These are phyloP conservation scores for Hartigia nigra DNA, from an alignment of 2,888 invertebrate species.

Conservation along the genomic window DNA sequence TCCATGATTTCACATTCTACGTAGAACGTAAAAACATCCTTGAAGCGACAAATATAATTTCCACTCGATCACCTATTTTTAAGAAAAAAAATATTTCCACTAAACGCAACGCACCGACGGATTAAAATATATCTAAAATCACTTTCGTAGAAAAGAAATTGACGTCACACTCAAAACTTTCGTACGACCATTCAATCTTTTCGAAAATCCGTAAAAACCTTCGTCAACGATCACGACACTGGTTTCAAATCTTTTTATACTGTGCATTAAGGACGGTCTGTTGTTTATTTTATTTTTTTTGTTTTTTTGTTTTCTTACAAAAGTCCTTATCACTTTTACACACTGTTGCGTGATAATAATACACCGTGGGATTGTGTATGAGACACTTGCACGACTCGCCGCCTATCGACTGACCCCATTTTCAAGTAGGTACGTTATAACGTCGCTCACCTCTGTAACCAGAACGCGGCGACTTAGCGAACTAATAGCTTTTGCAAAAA, in stretches of 20 bases:
- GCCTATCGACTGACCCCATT: constrained; percentile 52
- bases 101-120: too few relatives aligned
- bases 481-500: not conserved
- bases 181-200: not conserved
- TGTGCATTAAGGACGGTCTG: not conserved
- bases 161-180: not conserved
- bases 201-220: not conserved
- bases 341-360: not conserved
- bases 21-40: not conserved
- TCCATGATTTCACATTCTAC: not conserved
- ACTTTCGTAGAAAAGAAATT: not conserved
- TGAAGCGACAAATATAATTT: not conserved
- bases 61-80: not conserved
- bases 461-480: not conserved
- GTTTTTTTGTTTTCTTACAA: not conserved
- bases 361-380: not conserved
- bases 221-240: not conserved
- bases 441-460: not conserved
- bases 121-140: not conserved
- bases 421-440: not conserved
- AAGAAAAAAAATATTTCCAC: too few relatives aligned
- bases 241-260: not conserved
- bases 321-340: not conserved
- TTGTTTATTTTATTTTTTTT: too few relatives aligned
- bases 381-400: constrained; percentile 12